A percentile compares a stretch with the other conserved stretches of the same genome.
Conservation (phyloP, 1,140 invertebrate genomes). For the Sipha flava region DNA sequence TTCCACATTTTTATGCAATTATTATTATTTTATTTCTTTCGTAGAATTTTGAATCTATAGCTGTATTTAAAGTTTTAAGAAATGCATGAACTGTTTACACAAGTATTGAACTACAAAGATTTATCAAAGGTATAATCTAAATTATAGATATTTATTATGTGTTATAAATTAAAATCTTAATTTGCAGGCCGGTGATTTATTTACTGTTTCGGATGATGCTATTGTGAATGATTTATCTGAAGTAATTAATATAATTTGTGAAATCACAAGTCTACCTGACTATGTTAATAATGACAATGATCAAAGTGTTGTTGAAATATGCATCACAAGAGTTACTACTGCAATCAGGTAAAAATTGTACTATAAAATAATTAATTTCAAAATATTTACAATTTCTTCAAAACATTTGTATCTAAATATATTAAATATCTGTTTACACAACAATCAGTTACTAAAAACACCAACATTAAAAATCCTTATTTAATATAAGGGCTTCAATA, state of each 20-base stretch:
- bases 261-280: constrained; percentile 68
- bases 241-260: constrained; percentile 66
- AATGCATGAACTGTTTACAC: constrained; percentile 82
- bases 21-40: neutral
- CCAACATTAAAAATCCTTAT: too few relatives aligned
- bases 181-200: constrained; percentile 72
- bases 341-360: constrained; percentile 59
- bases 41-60: neutral
- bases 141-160: neutral
- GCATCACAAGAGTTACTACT: constrained; percentile 76
- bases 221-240: constrained; percentile 78
- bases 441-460: too few relatives aligned
- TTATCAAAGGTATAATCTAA: constrained; percentile 55
- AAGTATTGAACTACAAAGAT: constrained; percentile 77
- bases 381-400: too few relatives aligned
- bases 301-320: constrained; percentile 88
- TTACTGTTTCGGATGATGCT: constrained; percentile 72
- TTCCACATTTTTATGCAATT: neutral
- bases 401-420: too few relatives aligned
- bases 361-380: too few relatives aligned
- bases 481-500: too few relatives aligned
- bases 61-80: neutral
- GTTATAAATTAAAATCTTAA: neutral
- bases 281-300: constrained; percentile 81
- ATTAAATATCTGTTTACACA: too few relatives aligned